Evolutionary conservation across 2,113 vertebrate species (phyloP), one percentile per base, ranked within the genome.

Genomic region (Acrocephalus kingi): DNA sequence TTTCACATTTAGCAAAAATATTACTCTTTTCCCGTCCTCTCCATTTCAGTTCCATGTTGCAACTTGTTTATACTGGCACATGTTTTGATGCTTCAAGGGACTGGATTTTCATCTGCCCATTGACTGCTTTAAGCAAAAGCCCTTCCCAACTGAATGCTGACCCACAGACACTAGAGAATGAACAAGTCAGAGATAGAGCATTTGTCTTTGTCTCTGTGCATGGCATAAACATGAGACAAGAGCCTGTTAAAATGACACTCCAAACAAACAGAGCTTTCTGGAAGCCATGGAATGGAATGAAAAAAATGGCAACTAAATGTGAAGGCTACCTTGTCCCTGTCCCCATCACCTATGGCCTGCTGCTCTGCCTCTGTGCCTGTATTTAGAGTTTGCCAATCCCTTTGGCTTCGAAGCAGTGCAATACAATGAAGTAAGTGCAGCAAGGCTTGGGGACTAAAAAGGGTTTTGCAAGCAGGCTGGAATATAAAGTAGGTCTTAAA

Each of bases 401-500:
- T 18, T 45, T 78, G 83, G 88, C 35, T 88, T 86, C 16, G 4
- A 58, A 58, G 25, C 0, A 0, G 61, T 78, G n/a, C 0, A 0
- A 61, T 35, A 96, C 85, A 95, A 89, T 49, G 73, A 78, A 93
- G 19, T 18, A 76, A 90, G 72, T 45, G 49, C 92, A 86, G 90
- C 79, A 86, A 80, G 67, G 51, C 86, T 80, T 0, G 0, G 30
- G 48, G 17, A 87, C 71, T 79, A 66, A 91, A 93, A 89, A 51
- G 31, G 11, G 37, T 62, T 81, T 54, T 67, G 73, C 73, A 68
- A 73, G 54, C 68, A 87, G 92, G 82, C 21, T 81, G n/a, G 96
- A 90, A 97, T 96, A 48, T 49, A 93, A 96, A 97, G 86, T 84
- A 95, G 93, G 76, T 68, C 69, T 68, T 95, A 96, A 96, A 67